Percentiles rank a stretch among this genome's conserved stretches.
These are phyloP conservation scores for Spilosoma lubricipeda DNA, from an alignment of 2,888 invertebrate genomes.

Conservation along the genomic window DNA sequence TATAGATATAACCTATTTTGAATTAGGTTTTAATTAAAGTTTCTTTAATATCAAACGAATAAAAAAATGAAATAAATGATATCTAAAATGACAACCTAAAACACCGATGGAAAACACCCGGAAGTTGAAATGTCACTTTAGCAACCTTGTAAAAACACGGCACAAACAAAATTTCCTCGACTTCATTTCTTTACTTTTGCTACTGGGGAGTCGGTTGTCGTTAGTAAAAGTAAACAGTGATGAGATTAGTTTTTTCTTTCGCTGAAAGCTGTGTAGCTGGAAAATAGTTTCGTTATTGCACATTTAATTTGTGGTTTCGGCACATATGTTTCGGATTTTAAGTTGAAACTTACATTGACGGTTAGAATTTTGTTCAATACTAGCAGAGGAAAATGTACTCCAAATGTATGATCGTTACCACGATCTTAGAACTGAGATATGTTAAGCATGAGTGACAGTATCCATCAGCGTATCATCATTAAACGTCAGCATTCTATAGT, in stretches of 20 bases:
- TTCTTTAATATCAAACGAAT: constrained; percentile 29
- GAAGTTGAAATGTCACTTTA: constrained; percentile 41
- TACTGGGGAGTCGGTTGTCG: neutral
- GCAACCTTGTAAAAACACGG: constrained; percentile 40
- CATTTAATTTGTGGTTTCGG: no score
- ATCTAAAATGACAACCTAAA: constrained; percentile 38
- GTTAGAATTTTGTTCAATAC: no score
- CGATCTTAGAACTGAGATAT: no score
- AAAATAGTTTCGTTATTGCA: no score
- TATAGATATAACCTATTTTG: neutral
- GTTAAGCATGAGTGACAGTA: no score
- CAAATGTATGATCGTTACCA: no score
- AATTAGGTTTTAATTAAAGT: constrained; percentile 18
- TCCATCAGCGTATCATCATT: no score
- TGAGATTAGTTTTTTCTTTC: neutral
- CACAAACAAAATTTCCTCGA: constrained; percentile 33
- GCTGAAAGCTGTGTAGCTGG: neutral
- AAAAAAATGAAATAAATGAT: constrained; percentile 36
- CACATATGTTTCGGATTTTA: no score
- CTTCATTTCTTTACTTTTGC: constrained; percentile 8
- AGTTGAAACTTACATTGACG: no score
- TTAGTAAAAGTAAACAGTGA: neutral
- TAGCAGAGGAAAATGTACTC: no score
- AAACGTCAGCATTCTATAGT: no score
- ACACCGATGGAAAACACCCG: constrained; percentile 45